Base-by-base conservation (phyloP, 1,140 invertebrate genomes). In the Drosophila sechellia region DNA sequence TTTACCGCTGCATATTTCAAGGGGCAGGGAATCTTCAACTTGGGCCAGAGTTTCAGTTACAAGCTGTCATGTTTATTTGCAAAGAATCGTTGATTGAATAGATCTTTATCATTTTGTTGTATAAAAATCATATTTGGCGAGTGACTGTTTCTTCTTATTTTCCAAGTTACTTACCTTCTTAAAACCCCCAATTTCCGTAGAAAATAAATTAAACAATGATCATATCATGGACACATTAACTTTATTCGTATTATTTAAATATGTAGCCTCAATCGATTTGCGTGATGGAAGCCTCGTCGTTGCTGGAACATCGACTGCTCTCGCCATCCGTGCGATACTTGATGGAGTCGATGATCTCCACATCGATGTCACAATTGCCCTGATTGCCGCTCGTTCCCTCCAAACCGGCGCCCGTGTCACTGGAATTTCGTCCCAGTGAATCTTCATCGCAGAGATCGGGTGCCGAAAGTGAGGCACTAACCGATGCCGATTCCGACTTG, bases 271-370 rank as follows among this genome's bases (percentile, higher is more conserved):
- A 91, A 75, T 91, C 90, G 40, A 91, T 91, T 52, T 91, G 90
- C 5, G 90, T 91, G 27, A 91, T 77, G 34, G 90, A 91, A 6
- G 85, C 77, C 20, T 92, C 91, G 35, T 92, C 91, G n/a, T 92
- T 81, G 70, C 90, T 92, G 40, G 91, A 90, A 49, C 89, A 92
- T 8, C 79, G 80, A 50, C 91, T 92, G 25, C 90, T 92, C 27
- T 90, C 81, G 17, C 83, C 91, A 34, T 92, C 89, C 25, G 81
- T 91, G 8, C 90, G 85, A 40, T 91, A 92, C 49, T 92, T 92
- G 49, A 90, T 90, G n/a, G 91, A 90, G 35, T 92, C 91, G 4
- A 92, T 91, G 46, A 92, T 91, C 69, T 92, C 91, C 25, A 92
- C 91, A 53, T 92, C 91, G 54, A 92, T 92, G 56, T 92, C 90